These are phyloP conservation scores for Pithys albifrons DNA, from an alignment of 2,113 vertebrate genomes.

Conservation along the genomic window DNA sequence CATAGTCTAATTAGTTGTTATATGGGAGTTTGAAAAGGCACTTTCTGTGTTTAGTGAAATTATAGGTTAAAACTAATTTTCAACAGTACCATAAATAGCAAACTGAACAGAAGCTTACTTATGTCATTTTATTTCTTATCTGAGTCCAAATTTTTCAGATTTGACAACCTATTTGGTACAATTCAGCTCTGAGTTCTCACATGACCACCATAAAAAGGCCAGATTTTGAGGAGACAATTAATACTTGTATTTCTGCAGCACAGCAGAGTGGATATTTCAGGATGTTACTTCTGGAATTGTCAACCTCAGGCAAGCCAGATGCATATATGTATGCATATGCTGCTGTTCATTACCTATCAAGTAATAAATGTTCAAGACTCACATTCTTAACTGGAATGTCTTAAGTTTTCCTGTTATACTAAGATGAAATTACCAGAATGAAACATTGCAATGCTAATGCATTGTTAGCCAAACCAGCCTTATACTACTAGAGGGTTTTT, in stretches of 20 bases:
- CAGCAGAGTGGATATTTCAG: background rate
- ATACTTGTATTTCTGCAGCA: background rate
- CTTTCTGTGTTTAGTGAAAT: background rate
- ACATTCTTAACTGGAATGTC: background rate
- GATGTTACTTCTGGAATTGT: background rate
- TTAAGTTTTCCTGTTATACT: background rate
- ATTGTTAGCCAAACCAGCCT: background rate
- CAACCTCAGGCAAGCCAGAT: background rate
- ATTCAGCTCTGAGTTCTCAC: background rate
- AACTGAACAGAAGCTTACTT: background rate
- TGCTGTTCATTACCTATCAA: background rate
- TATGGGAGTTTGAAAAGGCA: background rate
- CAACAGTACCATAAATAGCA: fast-evolving
- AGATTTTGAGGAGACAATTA: background rate
- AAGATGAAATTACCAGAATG: background rate
- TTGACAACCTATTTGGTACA: background rate
- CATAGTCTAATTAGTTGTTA: background rate
- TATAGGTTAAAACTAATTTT: background rate
- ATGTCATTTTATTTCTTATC: background rate
- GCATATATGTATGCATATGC: background rate
- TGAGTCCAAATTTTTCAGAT: background rate
- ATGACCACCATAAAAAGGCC: background rate
- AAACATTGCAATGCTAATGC: background rate
- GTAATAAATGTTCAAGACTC: background rate
- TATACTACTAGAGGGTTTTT: background rate